Percentiles rank a stretch among this genome's conserved stretches.
Evolutionary conservation across 1,140 invertebrate genomes (phyloP).

Genomic region (Contarinia nasturtii): DNA sequence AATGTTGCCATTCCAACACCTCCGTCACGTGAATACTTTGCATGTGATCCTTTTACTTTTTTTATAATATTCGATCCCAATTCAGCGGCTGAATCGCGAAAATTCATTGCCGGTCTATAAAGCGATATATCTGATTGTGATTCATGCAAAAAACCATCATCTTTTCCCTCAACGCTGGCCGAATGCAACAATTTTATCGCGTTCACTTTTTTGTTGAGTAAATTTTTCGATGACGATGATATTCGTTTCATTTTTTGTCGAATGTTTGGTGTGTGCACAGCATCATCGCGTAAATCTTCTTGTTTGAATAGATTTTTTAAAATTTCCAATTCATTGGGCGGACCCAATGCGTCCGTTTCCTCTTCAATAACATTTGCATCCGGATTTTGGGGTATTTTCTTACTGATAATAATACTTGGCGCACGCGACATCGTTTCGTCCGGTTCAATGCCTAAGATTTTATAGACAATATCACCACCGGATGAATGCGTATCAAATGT

Average conservation of each 20-base stretch:
- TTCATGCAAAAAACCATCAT: neutral
- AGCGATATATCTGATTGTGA: neutral
- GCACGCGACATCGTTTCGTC: neutral
- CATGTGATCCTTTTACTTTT: neutral
- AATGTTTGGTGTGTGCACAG: constrained; percentile 24
- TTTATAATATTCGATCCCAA: neutral
- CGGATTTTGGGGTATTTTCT: constrained; percentile 3
- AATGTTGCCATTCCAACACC: constrained; percentile 39
- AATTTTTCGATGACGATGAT: constrained; percentile 30
- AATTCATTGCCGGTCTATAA: neutral
- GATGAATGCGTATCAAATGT: neutral
- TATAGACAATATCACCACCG: neutral
- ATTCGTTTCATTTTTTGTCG: constrained; percentile 32
- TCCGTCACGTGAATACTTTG: constrained; percentile 13
- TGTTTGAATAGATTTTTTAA: constrained; percentile 27
- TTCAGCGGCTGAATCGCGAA: neutral
- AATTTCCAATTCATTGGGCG: constrained; percentile 8
- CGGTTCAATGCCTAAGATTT: neutral
- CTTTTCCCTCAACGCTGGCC: too few relatives aligned
- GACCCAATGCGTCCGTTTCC: constrained; percentile 9
- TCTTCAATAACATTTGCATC: constrained; percentile 9
- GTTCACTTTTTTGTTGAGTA: constrained; percentile 29
- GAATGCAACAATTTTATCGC: constrained; percentile 22
- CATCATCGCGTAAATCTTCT: constrained; percentile 29
- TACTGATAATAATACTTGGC: constrained; percentile 2